A percentile compares a stretch with the other conserved stretches of the same genome.
phyloP scores from a whole-genome alignment of 2,797 vertebrate species.

The Mallotus villosus region DNA sequence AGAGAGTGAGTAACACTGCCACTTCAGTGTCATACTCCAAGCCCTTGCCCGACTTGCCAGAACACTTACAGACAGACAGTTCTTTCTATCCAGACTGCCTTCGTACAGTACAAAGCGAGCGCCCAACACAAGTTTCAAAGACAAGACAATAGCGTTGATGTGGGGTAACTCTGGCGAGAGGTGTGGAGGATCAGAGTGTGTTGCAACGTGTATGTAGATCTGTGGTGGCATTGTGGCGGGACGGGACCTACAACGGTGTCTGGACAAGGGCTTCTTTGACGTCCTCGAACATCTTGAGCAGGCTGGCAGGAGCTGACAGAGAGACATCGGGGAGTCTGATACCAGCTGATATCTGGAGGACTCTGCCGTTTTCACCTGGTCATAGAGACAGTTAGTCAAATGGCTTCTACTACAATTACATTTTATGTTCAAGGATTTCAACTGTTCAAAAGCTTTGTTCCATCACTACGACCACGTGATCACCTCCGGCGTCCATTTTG shows the following conservation, averaged over 20 bases:
- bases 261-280: slow-evolving; percentile 39
- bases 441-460: background rate
- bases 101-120: too few relatives aligned
- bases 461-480: background rate
- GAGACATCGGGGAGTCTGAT: slow-evolving; percentile 40
- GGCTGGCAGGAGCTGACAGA: slow-evolving; percentile 35
- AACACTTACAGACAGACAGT: background rate
- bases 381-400: background rate
- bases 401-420: background rate
- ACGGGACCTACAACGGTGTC: slow-evolving; percentile 64
- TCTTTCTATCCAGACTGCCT: background rate
- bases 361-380: slow-evolving; percentile 58
- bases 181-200: background rate
- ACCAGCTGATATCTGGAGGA: slow-evolving; percentile 56
- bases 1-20: slow-evolving; percentile 9
- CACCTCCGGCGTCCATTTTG: slow-evolving; percentile 9
- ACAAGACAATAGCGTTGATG: slow-evolving; percentile 43
- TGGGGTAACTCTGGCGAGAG: slow-evolving; percentile 24
- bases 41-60: background rate
- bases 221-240: slow-evolving; percentile 15
- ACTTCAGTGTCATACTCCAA: slow-evolving; percentile 25
- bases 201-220: background rate
- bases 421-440: background rate
- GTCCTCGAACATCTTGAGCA: slow-evolving; percentile 47
- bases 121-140: too few relatives aligned